Base-by-base conservation (phyloP, 2,113 vertebrate species). In the Poeciliopsis turrubarensis region DNA sequence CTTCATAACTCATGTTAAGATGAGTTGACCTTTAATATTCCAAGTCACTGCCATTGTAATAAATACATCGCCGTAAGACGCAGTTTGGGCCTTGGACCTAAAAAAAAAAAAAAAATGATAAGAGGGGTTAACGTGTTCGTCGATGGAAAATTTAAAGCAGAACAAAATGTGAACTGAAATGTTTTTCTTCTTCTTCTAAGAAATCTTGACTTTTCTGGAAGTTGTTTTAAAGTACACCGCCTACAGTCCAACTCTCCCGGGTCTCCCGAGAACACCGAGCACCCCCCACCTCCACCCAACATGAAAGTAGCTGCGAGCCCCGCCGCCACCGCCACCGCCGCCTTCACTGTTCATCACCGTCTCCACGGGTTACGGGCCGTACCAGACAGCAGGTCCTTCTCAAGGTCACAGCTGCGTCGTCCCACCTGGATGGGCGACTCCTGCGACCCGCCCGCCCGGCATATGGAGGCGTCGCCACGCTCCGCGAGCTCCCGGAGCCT, bases 341-440 rank as follows among this genome's bases (percentile, higher is more conserved):
- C 29, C 29, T 84, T 88, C 76, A 66, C 89, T 72, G 87, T 92
- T 90, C 86, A 93, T 92, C 89, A 87, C 60, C 79, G 60, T 89
- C 86, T 86, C 78, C 81, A 85, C 88, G 83, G 79, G 87, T 92
- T 88, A 86, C 6, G 22, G 76, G 51, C 78, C 60, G 62, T 54
- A 51, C 61, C 86, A 78, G 81, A 86, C 77, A 64, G 68, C 5
- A 63, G 75, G 73, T 29, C 47, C 60, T 32, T 51, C 84, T 88
- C 86, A 87, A 89, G 90, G 92, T 93, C 89, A 89, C 91, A 92
- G 86, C 92, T 93, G 91, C 87, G 86, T 39, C 0, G 54, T 80
- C 77, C 81, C 92, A 76, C 83, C 86, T 81, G 89, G 86, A 85
- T 73, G n/a, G 70, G 75, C 31, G 86, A 81, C 78, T 85, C 66